Evolutionary conservation across 30 jellyfish, hydroid and myxozoan genomes (phyloP).

Genomic region (Hydra vulgaris): DNA sequence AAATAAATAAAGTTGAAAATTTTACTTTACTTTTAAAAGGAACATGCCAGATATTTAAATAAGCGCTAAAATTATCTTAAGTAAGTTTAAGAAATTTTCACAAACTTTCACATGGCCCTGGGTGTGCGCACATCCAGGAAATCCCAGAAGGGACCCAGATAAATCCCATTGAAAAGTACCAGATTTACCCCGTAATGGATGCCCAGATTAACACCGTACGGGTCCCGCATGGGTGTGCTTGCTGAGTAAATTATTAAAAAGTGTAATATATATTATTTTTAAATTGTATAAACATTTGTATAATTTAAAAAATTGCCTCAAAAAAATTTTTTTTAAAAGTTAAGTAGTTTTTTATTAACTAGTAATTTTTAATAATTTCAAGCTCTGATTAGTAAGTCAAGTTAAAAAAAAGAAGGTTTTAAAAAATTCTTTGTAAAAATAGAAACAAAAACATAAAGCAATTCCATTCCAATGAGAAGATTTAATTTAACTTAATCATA

Average conservation of each 20-base stretch:
- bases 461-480: not conserved
- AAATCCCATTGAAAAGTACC: not conserved
- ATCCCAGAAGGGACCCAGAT: not conserved
- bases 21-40: not conserved
- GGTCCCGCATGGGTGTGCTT: not conserved
- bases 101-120: too few species aligned
- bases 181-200: not conserved
- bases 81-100: too few species aligned
- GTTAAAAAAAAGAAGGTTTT: not conserved
- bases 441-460: not conserved
- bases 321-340: not conserved
- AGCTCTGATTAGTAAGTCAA: not conserved
- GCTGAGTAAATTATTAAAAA: not conserved
- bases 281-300: not conserved
- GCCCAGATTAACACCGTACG: not conserved
- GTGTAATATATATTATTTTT: not conserved
- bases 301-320: not conserved
- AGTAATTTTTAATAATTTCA: not conserved
- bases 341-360: not conserved
- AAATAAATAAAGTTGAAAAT: not conserved
- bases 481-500: not conserved
- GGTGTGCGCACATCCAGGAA: not conserved
- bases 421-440: not conserved
- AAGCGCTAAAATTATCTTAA: not conserved
- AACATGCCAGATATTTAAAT: not conserved